phyloP scores from a whole-genome alignment of 2,888 invertebrate genomes.

The Chamaedrilus cognettii region DNA sequence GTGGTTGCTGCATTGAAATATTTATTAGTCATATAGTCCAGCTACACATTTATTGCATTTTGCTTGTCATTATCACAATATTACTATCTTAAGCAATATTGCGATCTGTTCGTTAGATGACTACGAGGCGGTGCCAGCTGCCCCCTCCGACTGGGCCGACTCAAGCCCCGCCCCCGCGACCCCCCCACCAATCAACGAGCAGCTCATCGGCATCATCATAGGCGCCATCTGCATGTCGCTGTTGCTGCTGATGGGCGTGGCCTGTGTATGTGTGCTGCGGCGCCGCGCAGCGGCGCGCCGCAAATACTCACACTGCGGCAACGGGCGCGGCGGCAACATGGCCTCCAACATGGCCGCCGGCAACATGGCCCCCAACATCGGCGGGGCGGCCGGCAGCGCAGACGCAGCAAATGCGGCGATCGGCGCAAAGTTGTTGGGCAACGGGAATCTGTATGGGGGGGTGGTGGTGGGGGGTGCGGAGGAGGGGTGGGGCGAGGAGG shows the following conservation, averaged over 20 bases:
- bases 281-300: conserved; percentile 33
- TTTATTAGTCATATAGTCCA: too few relatives aligned
- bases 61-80: too few relatives aligned
- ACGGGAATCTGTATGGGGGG: conserved; percentile 11
- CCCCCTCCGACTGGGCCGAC: not conserved
- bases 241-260: conserved; percentile 71
- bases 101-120: too few relatives aligned
- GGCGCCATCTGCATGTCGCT: conserved; percentile 73
- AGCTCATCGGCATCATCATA: conserved; percentile 36
- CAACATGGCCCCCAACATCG: not conserved
- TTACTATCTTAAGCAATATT: too few relatives aligned
- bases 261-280: conserved; percentile 64
- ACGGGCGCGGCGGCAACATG: conserved; percentile 10
- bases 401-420: too few relatives aligned
- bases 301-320: conserved; percentile 17
- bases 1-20: too few relatives aligned
- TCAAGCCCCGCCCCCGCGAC: conserved; percentile 8
- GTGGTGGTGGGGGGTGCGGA: too few relatives aligned
- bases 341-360: conserved; percentile 11
- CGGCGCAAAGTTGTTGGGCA: not conserved
- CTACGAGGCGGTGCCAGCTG: too few relatives aligned
- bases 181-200: conserved; percentile 21
- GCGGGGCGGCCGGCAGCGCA: not conserved
- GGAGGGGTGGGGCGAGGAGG: conserved; percentile 13
- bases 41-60: too few relatives aligned